A percentile compares a stretch with the other conserved stretches of the same genome.
Evolutionary conservation across 2,797 vertebrate species (phyloP).

Genomic region (Sebastolobus alascanus): DNA sequence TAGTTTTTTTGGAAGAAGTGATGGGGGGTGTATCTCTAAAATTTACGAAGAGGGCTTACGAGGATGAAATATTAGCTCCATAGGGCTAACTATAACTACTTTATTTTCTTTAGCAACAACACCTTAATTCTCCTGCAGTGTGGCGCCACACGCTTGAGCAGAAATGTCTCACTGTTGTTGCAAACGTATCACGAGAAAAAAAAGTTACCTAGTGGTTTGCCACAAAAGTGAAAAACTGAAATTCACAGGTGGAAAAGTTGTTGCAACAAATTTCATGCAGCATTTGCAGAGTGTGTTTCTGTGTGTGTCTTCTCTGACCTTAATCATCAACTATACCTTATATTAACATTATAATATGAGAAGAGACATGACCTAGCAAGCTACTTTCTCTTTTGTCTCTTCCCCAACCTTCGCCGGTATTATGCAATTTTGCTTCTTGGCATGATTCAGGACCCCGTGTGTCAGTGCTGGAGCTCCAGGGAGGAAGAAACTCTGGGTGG

Average conservation of each 20-base stretch:
- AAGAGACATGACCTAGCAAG: conserved; percentile 12
- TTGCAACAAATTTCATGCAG: background rate
- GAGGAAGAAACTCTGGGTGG: conserved; percentile 35
- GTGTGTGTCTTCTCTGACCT: conserved; percentile 8
- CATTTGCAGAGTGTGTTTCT: background rate
- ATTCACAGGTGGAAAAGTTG: background rate
- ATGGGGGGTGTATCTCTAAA: background rate
- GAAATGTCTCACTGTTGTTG: background rate
- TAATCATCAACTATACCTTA: background rate
- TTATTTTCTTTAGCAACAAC: background rate
- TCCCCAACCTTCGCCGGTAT: conserved; percentile 33
- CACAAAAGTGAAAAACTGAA: background rate
- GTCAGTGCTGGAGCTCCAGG: conserved; percentile 35
- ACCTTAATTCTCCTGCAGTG: background rate
- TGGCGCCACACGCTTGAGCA: background rate
- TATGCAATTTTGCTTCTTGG: conserved; percentile 59
- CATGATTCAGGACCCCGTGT: conserved; percentile 28
- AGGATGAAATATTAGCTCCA: background rate
- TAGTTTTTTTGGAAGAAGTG: background rate
- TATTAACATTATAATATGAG: background rate
- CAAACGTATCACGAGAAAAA: background rate
- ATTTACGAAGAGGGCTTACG: background rate
- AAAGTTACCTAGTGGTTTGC: background rate
- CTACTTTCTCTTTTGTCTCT: conserved; percentile 1
- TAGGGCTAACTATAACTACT: background rate